Base-by-base conservation (phyloP, 1,140 invertebrate genomes). In the Zaprionus ornatus region DNA sequence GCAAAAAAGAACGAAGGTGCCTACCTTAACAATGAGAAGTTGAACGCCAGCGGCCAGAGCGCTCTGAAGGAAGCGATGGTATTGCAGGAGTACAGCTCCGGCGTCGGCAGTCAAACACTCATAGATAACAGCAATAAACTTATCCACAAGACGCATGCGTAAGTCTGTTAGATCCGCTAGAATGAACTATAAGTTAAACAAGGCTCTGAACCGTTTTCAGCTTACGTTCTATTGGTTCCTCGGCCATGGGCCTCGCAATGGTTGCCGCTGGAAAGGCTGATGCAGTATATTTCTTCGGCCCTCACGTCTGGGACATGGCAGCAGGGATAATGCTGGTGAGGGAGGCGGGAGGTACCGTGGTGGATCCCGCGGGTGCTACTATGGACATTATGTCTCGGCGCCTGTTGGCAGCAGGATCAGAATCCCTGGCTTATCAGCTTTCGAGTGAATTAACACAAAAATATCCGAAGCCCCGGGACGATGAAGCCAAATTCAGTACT, bases 311-410 rank as follows among this genome's bases (percentile, higher is more conserved):
- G 98, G 97, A 98, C 86, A 95, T 97, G 78, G 97, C 97, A 13
- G 98, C 97, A 12, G 98, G 97, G 7, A 95, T 95, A 87, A 91
- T 99, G 1, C 95, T 99, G 55, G 95, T 99, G 0, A 93, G 94
- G 50, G 99, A 99, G 94, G 98, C 99, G 35, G 99, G 99, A 13
- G 99, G 98, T n/a, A 94, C 96, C n/a, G 95, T 97, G 10, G 95
- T 97, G 37, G 98, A 99, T 94, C 97, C 98, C 12, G 93, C 94
- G 69, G 97, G 97, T 61, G 96, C 95, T 7, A 91, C 94, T 15
- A 94, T 98, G 69, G 97, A 99, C 91, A 91, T 98, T 9, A 93
- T 98, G 92, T 96, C 95, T 23, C 93, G 98, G 66, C 93, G 97
- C 80, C 94, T 97, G 1, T 92, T 99, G 3, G 97, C 96, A 88